Conservation (phyloP, 2,113 vertebrate genomes). For the Burhinus oedicnemus region DNA sequence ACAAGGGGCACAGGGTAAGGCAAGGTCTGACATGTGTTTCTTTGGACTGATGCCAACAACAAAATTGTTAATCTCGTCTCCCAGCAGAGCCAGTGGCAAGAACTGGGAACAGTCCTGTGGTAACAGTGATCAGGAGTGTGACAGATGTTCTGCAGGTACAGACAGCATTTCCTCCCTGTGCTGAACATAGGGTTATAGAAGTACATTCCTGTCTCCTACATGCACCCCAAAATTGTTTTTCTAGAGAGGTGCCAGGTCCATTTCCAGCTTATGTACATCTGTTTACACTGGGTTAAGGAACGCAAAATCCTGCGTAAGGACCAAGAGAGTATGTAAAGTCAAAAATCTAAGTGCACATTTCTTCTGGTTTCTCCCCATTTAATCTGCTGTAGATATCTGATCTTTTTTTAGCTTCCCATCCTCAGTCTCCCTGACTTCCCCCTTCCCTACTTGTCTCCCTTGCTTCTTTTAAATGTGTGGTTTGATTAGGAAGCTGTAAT, state of each 20-base stretch:
- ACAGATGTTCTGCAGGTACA: not conserved
- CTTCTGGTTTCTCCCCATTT: not conserved
- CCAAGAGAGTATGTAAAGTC: not conserved
- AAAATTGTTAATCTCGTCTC: not conserved
- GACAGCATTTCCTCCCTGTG: not conserved
- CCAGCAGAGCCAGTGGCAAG: not conserved
- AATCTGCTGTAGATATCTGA: not conserved
- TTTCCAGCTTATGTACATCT: not conserved
- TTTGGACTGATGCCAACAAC: not conserved
- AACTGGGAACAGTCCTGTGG: not conserved
- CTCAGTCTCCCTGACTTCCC: not conserved
- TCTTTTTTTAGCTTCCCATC: not conserved
- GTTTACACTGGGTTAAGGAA: not conserved
- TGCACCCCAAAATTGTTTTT: rapidly evolving
- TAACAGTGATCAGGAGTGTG: not conserved
- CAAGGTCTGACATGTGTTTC: not conserved
- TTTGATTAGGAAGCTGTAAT: conserved; percentile 24
- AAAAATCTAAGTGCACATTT: not conserved
- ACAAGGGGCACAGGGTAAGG: not conserved
- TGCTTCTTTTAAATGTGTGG: not conserved
- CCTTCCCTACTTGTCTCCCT: not conserved
- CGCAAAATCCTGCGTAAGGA: not conserved
- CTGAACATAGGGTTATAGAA: not conserved
- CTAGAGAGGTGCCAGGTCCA: not conserved
- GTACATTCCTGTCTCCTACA: not conserved